A percentile compares a stretch with the other conserved stretches of the same genome.
Evolutionary conservation across 2,888 invertebrate genomes (phyloP).

Genomic region (Salticus scenicus): DNA sequence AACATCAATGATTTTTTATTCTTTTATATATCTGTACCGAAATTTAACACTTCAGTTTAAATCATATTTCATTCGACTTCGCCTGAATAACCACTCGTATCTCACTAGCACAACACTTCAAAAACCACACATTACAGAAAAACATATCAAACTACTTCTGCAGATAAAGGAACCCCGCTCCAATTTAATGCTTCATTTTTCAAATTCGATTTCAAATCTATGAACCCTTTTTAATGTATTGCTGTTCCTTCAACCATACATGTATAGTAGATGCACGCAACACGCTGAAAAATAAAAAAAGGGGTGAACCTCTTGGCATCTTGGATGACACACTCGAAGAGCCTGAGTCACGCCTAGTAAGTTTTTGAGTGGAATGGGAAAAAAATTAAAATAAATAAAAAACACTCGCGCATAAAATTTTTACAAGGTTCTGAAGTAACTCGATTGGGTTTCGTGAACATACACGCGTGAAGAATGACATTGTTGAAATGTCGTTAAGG

Average conservation of each 20-base stretch:
- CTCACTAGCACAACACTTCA: background rate
- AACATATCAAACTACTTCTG: background rate
- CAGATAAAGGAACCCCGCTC: background rate
- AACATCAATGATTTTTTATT: too few relatives aligned
- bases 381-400: too few relatives aligned
- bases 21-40: background rate
- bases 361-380: background rate
- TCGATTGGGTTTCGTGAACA: background rate
- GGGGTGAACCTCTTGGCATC: background rate
- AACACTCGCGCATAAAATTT: background rate
- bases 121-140: background rate
- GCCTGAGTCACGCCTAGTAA: constrained; percentile 1
- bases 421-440: background rate
- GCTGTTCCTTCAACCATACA: too few relatives aligned
- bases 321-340: constrained; percentile 1
- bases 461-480: background rate
- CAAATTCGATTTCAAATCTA: background rate
- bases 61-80: background rate
- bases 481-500: background rate
- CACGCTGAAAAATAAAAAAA: background rate
- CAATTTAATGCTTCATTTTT: background rate
- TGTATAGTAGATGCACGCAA: background rate
- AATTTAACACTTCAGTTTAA: background rate
- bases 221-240: background rate
- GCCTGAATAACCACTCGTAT: too few relatives aligned